A percentile compares a stretch with the other conserved stretches of the same genome.
Conservation (phyloP, 2,113 vertebrate species). For the Eurystomus gularis region DNA sequence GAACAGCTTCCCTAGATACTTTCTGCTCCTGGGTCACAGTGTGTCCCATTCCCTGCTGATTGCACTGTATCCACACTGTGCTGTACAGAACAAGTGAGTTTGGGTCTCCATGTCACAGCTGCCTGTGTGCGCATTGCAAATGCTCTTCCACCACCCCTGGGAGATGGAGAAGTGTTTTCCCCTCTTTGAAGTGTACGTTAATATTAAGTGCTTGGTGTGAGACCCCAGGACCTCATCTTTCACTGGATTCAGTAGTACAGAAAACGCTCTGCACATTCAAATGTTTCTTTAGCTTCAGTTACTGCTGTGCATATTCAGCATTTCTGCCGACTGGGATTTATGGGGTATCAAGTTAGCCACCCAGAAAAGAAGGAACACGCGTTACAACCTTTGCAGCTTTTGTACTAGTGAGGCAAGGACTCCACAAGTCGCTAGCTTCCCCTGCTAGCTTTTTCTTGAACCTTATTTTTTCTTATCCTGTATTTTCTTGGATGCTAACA, state of each 20-base stretch:
- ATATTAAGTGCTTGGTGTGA: neutral
- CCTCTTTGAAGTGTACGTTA: neutral
- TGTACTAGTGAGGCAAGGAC: neutral
- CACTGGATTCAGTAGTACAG: neutral
- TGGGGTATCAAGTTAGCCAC: constrained; percentile 49
- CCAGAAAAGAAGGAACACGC: constrained; percentile 29
- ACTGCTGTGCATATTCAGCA: neutral
- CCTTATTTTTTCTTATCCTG: neutral
- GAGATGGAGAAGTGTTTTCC: neutral
- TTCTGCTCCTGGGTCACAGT: neutral
- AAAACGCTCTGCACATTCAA: neutral
- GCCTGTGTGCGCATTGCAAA: neutral
- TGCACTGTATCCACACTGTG: fast-evolving
- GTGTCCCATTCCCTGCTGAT: neutral
- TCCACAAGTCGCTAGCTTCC: neutral
- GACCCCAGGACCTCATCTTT: neutral
- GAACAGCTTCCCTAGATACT: fast-evolving
- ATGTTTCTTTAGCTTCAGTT: neutral
- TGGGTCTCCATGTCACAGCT: neutral
- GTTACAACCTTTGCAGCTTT: constrained; percentile 13
- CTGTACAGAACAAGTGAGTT: neutral
- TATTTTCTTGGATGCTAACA: neutral
- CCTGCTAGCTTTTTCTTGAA: neutral
- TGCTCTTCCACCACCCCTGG: neutral
- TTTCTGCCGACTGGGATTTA: neutral